Evolutionary conservation across 1,140 invertebrate species (phyloP), one percentile per base, ranked within the genome.

Genomic region (Drosophila burlai): DNA sequence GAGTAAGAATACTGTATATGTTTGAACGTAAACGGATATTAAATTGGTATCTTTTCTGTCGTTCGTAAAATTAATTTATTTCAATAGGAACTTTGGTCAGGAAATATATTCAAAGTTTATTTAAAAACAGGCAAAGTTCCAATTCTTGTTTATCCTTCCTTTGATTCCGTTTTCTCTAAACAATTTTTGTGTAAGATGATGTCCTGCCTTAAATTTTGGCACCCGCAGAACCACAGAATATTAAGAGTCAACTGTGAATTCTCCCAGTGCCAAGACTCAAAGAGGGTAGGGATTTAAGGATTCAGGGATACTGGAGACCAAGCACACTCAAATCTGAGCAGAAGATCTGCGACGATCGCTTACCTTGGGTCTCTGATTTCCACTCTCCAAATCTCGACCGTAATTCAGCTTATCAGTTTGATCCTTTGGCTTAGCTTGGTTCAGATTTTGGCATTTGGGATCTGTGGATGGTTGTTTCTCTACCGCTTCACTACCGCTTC

Each of bases 151-250:
- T n/a, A n/a, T n/a, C n/a, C n/a, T n/a, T n/a, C n/a, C n/a, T n/a
- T 18, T 16, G 29, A 8, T 34, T 6, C 10, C 38, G 2, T 36
- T 38, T 13, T 24, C 5, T 8, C 6, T 16, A 11, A 31, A 1
- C 4, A 11, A 21, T 2, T 47, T 47, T 1, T 40, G 45, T 61
- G 26, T 9, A 15, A 16, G 45, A 5, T 47, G 67, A 40, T 65
- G 68, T 38, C 52, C 47, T 26, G 9, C 65, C 65, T 82, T 92
- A 58, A 73, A 69, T 71, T 91, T 92, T 93, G 92, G 90, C 92
- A 93, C 92, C 86, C 87, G 92, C 92, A 93, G 92, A 93, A 92
- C 92, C 92, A 93, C 92, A 93, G 92, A 93, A 72, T 89, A 63
- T 36, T 57, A 16, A 76, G 76, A 89, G 78, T 69, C 82, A 82